Base-by-base conservation (phyloP, 2,113 vertebrate species). In the Calypte anna region DNA sequence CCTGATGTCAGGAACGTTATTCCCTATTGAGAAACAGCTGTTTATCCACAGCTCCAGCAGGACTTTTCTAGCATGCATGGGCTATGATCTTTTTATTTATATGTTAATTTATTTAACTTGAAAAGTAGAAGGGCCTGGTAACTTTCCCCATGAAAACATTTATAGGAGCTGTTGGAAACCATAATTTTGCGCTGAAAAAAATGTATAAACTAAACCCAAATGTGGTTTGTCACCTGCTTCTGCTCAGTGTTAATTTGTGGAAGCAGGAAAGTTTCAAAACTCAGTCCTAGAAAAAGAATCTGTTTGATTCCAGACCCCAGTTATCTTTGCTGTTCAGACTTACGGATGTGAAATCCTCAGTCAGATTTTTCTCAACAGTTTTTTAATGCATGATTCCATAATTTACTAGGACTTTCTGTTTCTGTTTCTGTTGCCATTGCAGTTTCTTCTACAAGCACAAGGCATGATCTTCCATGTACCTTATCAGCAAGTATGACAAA, bases 241-340 rank as follows among this genome's bases (percentile, higher is more conserved):
- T 30, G 17, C 18, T 51, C 27, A 59, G 44, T 48, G 24, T 23
- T 46, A 61, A 21, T 75, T 16, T 36, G 33, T 24, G 15, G 50
- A 76, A 87, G 28, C 4, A 0, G 9, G 21, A 24, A 40, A 4
- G 3, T 54, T 63, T 58, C 62, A 76, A 79, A 66, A 27, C 4
- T 40, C 31, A 44, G 7, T 59, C 33, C 44, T 58, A 36, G 8
- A 73, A 66, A 91, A 80, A 48, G 10, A 11, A 30, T 33, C 20
- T 0, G 0, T 59, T 46, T 78, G 43, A 74, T 10, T 40, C 38
- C 30, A 43, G 30, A 59, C 18, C 23, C 21, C 40, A 54, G 15
- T 50, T 55, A 72, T 10, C 28, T 75, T 38, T 1, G 1, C 57
- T 70, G 14, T 7, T 43, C 57, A 28, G 33, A 3, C 17, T 74